Percentiles rank a stretch among this genome's conserved stretches.
Evolutionary conservation across 2,797 vertebrate genomes (phyloP).

Genomic region (Leptatherina wallacei): DNA sequence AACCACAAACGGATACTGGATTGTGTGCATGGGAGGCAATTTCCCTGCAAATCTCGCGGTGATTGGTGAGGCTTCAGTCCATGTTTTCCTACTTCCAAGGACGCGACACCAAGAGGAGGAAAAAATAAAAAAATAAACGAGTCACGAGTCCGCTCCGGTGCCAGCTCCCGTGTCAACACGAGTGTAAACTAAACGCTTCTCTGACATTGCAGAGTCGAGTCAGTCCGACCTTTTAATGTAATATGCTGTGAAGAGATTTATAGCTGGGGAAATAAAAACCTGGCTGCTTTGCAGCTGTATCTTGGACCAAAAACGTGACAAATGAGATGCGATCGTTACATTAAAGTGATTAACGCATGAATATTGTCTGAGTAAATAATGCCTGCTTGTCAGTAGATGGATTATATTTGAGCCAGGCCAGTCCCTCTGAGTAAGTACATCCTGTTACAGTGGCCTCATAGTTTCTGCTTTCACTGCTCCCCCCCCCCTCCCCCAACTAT

Average conservation of each 20-base stretch:
- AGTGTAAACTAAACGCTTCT: constrained; percentile 43
- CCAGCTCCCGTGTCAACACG: constrained; percentile 46
- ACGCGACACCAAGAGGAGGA: constrained; percentile 34
- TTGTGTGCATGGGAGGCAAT: neutral
- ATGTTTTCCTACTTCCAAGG: constrained; percentile 59
- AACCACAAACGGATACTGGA: constrained; percentile 7
- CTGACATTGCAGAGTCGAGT: constrained; percentile 21
- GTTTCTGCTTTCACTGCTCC: constrained; percentile 34
- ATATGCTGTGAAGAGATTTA: constrained; percentile 10
- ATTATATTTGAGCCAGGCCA: constrained; percentile 54
- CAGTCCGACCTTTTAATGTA: constrained; percentile 50
- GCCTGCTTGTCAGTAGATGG: constrained; percentile 35
- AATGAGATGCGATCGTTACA: constrained; percentile 3
- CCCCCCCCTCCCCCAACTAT: neutral
- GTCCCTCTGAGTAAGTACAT: constrained; percentile 53
- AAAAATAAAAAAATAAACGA: constrained; percentile 35
- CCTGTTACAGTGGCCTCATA: constrained; percentile 72
- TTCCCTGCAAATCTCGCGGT: constrained; percentile 50
- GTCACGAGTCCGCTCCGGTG: constrained; percentile 63
- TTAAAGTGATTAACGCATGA: constrained; percentile 26
- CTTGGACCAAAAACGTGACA: neutral
- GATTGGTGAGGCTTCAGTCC: constrained; percentile 33
- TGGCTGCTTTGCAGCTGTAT: neutral
- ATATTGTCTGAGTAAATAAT: constrained; percentile 40
- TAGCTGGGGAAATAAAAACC: neutral